Evolutionary conservation across 2,797 vertebrate species (phyloP).

Genomic region (Linurgus olivaceus): DNA sequence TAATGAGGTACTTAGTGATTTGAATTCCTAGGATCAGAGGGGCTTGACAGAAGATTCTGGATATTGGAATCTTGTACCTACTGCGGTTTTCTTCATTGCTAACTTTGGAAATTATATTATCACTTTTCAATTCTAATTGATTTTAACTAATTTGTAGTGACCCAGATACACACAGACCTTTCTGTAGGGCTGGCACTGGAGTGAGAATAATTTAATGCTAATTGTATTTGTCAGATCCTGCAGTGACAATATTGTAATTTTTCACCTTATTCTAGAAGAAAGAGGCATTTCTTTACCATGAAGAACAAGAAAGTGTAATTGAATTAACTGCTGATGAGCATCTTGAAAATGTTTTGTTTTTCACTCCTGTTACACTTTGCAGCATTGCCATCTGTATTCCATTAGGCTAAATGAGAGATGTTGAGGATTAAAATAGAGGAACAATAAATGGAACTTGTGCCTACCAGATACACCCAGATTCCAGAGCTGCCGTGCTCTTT

Average conservation of each 20-base stretch:
- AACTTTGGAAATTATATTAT: conserved; percentile 50
- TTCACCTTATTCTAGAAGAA: conserved; percentile 25
- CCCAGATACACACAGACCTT: conserved; percentile 9
- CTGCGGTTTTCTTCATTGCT: conserved; percentile 26
- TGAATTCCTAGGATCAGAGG: not conserved
- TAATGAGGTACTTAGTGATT: not conserved
- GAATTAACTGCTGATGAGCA: not conserved
- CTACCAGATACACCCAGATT: not conserved
- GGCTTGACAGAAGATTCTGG: not conserved
- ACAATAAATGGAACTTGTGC: not conserved
- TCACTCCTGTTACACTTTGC: not conserved
- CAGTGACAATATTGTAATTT: conserved; percentile 32
- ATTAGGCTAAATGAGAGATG: not conserved
- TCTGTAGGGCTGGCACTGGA: conserved; percentile 33
- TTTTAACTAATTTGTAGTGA: conserved; percentile 59
- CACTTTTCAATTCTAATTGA: conserved; percentile 67
- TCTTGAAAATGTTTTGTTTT: not conserved
- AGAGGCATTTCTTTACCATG: conserved; percentile 26
- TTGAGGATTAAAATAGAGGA: not conserved
- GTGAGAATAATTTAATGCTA: conserved; percentile 65
- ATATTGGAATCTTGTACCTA: not conserved
- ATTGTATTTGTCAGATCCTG: conserved; percentile 18
- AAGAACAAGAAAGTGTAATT: not conserved
- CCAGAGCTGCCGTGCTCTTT: not conserved
- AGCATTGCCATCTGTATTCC: not conserved